A percentile compares a stretch with the other conserved stretches of the same genome.
Evolutionary conservation across 2,797 vertebrate genomes (phyloP).

Genomic region (Hyperoplus lanceolatus): DNA sequence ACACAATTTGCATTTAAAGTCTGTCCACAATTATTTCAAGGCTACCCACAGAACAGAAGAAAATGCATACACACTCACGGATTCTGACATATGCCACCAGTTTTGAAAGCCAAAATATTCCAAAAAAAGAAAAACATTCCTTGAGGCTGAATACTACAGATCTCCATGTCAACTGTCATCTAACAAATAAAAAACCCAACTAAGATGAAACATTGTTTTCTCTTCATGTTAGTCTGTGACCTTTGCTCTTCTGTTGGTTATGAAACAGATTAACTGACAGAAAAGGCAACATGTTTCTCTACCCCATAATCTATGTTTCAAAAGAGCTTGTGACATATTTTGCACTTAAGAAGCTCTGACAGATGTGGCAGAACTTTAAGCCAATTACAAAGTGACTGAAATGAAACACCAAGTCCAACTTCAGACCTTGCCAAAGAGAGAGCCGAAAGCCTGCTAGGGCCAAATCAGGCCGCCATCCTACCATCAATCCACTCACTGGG

Average conservation of each 20-base stretch:
- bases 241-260: slow-evolving; percentile 7
- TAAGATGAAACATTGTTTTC: background rate
- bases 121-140: slow-evolving; percentile 2
- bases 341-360: slow-evolving; percentile 20
- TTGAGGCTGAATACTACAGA: slow-evolving; percentile 10
- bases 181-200: slow-evolving; percentile 5
- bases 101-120: background rate
- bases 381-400: slow-evolving; percentile 48
- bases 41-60: slow-evolving; percentile 49
- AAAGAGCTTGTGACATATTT: slow-evolving; percentile 5
- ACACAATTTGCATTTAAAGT: slow-evolving; percentile 39
- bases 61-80: slow-evolving; percentile 35
- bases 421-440: slow-evolving; percentile 32
- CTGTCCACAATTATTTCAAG: slow-evolving; percentile 59
- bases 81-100: slow-evolving; percentile 23
- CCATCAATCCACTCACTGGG: slow-evolving; percentile 33
- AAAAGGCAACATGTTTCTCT: background rate
- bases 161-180: slow-evolving; percentile 7
- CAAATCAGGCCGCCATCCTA: slow-evolving; percentile 35
- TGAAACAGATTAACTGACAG: slow-evolving; percentile 4
- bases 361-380: slow-evolving; percentile 43
- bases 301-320: slow-evolving; percentile 15
- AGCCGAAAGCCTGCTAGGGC: slow-evolving; percentile 8
- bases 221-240: background rate
- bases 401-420: slow-evolving; percentile 52